Base-by-base conservation (phyloP, 2,113 vertebrate species). In the Trichomycterus rosablanca region DNA sequence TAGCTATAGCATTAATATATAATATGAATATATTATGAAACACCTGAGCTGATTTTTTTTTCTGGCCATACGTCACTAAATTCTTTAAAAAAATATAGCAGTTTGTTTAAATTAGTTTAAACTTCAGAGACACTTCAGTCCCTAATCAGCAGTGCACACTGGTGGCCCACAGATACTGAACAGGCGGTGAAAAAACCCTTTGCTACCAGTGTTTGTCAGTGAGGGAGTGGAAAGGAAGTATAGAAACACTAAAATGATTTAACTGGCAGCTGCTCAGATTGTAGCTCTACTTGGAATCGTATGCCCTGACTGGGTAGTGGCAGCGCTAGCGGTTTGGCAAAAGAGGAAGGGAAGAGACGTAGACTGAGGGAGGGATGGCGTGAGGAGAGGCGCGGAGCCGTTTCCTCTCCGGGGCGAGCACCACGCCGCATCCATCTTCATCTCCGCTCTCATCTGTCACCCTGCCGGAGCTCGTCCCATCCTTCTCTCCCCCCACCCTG, bases 361-460 rank as follows among this genome's bases (percentile, higher is more conserved):
- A 30, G 28, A 45, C 15, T 22, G 9, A 64, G 61, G 32, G 59
- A 63, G 26, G 46, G 49, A 66, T 51, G 67, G 59, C 48, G 49
- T 53, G 67, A 67, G 43, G 64, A 59, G 28, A 66, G 61, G 62
- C 50, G 55, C 52, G 54, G 63, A 66, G 58, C 55, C 40, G 42
- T 24, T 70, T 71, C 64, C 60, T 73, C 58, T 58, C 50, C 44
- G 32, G 42, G 40, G 43, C 35, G 34, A 55, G 42, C 54, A 58
- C 46, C 60, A 42, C 18, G 52, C 55, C 63, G 6, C 51, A 68
- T 71, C 49, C 28, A 63, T 66, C 64, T 57, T 59, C 48, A 52
- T 57, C 52, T 65, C 42, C 22, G 49, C 45, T 55, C 63, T 59
- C 54, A 69, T 67, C 68, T 68, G 59, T 66, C 67, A 73, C 67